These are phyloP conservation scores for Rhingia campestris DNA, from an alignment of 2,888 invertebrate genomes.

Conservation along the genomic window DNA sequence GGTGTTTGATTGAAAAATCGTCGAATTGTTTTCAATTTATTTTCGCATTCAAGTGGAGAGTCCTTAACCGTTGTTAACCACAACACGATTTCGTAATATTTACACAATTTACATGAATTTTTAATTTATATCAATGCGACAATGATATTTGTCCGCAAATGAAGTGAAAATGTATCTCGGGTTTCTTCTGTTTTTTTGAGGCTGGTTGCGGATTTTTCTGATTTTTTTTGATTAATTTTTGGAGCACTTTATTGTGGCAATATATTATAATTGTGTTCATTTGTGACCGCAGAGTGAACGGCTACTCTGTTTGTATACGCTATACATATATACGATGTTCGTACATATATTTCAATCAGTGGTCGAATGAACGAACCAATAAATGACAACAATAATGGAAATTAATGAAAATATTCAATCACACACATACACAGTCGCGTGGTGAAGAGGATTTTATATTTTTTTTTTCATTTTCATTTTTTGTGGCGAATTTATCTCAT, in stretches of 20 bases:
- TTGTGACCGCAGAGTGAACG: constrained; percentile 50
- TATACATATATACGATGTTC: background rate
- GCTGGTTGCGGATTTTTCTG: background rate
- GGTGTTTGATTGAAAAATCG: constrained; percentile 56
- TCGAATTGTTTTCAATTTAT: constrained; percentile 52
- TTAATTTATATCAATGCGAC: constrained; percentile 41
- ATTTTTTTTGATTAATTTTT: constrained; percentile 28
- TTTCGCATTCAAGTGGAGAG: constrained; percentile 25
- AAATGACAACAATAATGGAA: constrained; percentile 69
- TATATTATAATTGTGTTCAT: constrained; percentile 46
- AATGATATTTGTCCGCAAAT: constrained; percentile 63
- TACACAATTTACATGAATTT: constrained; percentile 62
- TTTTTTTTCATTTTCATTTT: background rate
- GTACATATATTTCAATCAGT: constrained; percentile 62
- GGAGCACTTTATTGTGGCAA: constrained; percentile 44
- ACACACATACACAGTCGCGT: background rate
- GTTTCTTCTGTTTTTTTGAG: background rate
- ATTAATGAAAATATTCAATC: constrained; percentile 72
- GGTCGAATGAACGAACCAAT: constrained; percentile 60
- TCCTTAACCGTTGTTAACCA: constrained; percentile 27
- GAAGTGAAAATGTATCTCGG: constrained; percentile 55
- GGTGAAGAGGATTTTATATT: background rate
- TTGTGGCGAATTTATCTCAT: constrained; percentile 11
- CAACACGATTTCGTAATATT: constrained; percentile 61
- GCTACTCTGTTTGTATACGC: background rate